A percentile compares a stretch with the other conserved stretches of the same genome.
phyloP scores from a whole-genome alignment of 2,888 invertebrate genomes.

The Calliopum simillimum region DNA sequence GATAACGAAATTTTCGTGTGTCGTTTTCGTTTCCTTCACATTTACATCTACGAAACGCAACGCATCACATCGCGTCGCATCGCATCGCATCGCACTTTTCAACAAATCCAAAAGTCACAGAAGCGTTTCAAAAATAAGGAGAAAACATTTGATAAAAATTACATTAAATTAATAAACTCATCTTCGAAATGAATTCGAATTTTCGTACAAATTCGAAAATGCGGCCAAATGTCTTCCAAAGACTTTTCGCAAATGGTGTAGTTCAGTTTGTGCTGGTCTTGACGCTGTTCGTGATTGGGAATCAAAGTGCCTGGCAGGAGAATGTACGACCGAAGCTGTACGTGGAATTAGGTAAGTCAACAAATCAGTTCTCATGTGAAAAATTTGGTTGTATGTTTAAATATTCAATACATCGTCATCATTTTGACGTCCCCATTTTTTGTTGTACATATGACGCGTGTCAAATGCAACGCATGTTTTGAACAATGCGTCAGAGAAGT shows the following conservation, averaged over 20 bases:
- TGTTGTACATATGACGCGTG: background rate
- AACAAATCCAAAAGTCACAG: too few species aligned
- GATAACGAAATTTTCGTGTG: constrained; percentile 14
- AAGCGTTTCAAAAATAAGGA: too few species aligned
- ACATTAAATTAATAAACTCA: background rate
- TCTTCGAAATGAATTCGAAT: constrained; percentile 30
- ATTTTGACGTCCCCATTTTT: too few species aligned
- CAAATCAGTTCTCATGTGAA: background rate
- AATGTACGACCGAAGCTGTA: constrained; percentile 93
- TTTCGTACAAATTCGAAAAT: constrained; percentile 13
- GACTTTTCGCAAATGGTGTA: constrained; percentile 49
- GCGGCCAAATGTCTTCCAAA: constrained; percentile 22
- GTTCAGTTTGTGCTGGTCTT: constrained; percentile 65
- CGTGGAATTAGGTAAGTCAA: constrained; percentile 87
- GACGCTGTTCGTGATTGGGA: constrained; percentile 67
- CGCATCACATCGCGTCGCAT: background rate
- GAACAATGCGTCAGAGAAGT: background rate
- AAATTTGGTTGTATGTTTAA: constrained; percentile 1
- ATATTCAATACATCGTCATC: too few species aligned
- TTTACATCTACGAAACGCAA: background rate
- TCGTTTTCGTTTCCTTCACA: background rate
- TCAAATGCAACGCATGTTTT: background rate
- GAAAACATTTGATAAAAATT: background rate
- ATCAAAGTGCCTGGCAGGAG: constrained; percentile 84
- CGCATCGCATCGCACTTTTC: background rate